Base-by-base conservation (phyloP, 2,888 invertebrate genomes). In the Epinotia ramella region DNA sequence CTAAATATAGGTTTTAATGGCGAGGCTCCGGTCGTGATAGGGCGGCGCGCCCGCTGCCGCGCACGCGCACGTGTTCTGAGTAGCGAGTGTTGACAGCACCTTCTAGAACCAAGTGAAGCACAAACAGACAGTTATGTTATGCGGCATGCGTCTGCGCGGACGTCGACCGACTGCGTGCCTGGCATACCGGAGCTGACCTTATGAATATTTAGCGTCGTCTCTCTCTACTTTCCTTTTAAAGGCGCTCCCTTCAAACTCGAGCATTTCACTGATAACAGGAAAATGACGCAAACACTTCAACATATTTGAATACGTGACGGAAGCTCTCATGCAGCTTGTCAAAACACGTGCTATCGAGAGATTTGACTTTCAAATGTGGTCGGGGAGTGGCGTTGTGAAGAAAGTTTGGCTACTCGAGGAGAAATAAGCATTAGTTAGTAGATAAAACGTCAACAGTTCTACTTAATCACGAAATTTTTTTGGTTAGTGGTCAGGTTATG, bases 181-280 rank as follows among this genome's bases (percentile, higher is more conserved):
- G 80, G 91, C 91, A 92, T 92, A 89, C 88, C 86, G 78, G 84
- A 79, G 78, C 81, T 83, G 82, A 86, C 86, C 88, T 91, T 87
- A 92, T 92, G 89, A 91, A 90, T 92, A 93, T 92, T 89, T 85
- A 91, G 80, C 79, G 81, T 83, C 83, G 82, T 82, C 82, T 81
- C 85, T 81, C 85, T 87, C 86, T 83, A 90, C 91, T 92, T 92
- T 92, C 93, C 91, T 89, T 90, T 86, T 86, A 86, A 82, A 85
- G 84, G 80, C 84, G 83, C 86, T 88, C 78, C 78, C 78, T 80
- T 84, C 81, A 82, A 86, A 80, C 76, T 77, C 68, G 76, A 81
- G 81, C 80, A 79, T 78, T 84, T 84, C 83, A 81, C 77, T 81
- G 81, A 84, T 90, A 91, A 88, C 90, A 88, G 88, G 84, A 84